Conservation (phyloP, 2,113 vertebrate species). For the Ophiodon elongatus region DNA sequence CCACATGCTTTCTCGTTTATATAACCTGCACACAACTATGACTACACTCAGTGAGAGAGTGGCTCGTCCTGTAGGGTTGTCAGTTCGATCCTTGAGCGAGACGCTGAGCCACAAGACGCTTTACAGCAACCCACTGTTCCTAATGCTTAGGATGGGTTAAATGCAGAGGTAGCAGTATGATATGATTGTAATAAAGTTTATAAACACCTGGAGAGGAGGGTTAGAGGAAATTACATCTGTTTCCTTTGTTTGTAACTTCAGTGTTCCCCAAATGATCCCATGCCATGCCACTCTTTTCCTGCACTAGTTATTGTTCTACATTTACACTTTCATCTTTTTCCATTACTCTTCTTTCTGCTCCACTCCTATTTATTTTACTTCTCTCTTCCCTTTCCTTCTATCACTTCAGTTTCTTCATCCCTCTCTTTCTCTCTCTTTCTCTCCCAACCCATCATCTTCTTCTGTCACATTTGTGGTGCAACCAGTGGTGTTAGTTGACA, state of each 20-base stretch:
- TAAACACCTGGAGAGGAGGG: constrained; percentile 38
- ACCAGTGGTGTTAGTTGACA: constrained; percentile 38
- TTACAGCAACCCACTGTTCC: too few species aligned
- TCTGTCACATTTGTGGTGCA: constrained; percentile 32
- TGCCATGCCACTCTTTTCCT: constrained; percentile 2
- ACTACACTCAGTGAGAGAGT: too few species aligned
- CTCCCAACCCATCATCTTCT: neutral
- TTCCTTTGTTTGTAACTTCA: constrained; percentile 63
- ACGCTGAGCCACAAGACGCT: too few species aligned
- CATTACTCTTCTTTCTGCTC: neutral
- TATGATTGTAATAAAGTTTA: too few species aligned
- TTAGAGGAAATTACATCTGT: constrained; percentile 56
- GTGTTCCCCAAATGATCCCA: constrained; percentile 41
- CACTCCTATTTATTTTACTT: constrained; percentile 7
- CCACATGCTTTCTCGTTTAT: neutral
- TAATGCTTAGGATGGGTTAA: too few species aligned
- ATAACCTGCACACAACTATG: constrained; percentile 20
- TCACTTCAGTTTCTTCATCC: constrained; percentile 26
- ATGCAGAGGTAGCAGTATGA: too few species aligned
- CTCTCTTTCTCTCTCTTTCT: neutral
- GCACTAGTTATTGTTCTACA: neutral
- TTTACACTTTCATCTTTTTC: constrained; percentile 17
- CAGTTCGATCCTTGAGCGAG: too few species aligned
- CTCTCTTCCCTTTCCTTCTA: neutral
- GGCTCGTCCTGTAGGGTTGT: too few species aligned